phyloP scores from a whole-genome alignment of 2,797 vertebrate genomes.

The Poecilia picta region DNA sequence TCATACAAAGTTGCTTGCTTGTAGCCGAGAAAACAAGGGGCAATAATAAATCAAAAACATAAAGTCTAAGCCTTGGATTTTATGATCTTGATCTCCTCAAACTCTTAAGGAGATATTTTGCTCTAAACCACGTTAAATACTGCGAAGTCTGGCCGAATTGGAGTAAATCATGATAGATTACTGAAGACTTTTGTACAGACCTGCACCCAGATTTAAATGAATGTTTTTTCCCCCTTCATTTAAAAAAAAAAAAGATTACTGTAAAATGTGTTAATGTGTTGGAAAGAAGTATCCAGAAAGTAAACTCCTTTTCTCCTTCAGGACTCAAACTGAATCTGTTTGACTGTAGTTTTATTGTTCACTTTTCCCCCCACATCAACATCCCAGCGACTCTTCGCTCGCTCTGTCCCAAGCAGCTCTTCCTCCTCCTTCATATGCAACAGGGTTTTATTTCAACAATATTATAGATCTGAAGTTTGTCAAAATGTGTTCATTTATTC shows the following conservation, averaged over 20 bases:
- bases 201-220: background rate
- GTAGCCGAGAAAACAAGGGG: background rate
- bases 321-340: background rate
- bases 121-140: background rate
- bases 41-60: slow-evolving; percentile 1
- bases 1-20: background rate
- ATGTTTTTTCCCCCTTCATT: background rate
- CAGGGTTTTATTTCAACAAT: too few species aligned
- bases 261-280: background rate
- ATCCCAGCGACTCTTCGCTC: slow-evolving; percentile 7
- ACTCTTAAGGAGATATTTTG: background rate
- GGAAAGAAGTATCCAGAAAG: background rate
- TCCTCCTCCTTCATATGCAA: slow-evolving; percentile 10
- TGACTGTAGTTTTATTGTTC: background rate
- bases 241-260: background rate
- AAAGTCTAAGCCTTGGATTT: background rate
- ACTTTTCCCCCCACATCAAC: background rate
- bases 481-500: too few species aligned
- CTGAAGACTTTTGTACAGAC: background rate
- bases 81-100: background rate
- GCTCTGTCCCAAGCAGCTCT: slow-evolving; percentile 6
- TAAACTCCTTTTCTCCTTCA: background rate
- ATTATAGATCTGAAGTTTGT: too few species aligned
- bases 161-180: background rate
- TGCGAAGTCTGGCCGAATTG: background rate